Conservation (phyloP, 2,797 vertebrate genomes). For the Leuciscus waleckii region DNA sequence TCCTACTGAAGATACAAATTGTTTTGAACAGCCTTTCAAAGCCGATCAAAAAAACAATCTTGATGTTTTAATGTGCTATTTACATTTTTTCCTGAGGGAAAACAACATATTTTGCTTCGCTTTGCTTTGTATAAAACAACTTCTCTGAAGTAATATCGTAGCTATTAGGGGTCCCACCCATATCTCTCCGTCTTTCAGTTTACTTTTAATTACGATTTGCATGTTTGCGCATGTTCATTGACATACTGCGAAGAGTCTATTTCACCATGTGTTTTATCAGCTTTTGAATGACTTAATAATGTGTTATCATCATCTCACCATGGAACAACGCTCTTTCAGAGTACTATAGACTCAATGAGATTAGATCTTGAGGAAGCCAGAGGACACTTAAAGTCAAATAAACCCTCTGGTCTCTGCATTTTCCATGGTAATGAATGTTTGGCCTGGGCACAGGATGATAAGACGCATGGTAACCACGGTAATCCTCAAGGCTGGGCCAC, state of each 20-base stretch:
- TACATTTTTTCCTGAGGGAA: neutral
- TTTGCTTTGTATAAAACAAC: neutral
- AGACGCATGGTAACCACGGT: slow-evolving; percentile 91
- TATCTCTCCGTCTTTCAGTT: slow-evolving; percentile 38
- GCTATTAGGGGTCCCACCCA: slow-evolving; percentile 15
- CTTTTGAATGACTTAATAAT: slow-evolving; percentile 41
- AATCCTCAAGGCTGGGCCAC: slow-evolving; percentile 82
- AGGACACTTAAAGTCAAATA: slow-evolving; percentile 42
- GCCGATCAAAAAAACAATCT: neutral
- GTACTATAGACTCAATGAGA: slow-evolving; percentile 41
- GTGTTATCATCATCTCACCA: slow-evolving; percentile 31
- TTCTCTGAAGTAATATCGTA: neutral
- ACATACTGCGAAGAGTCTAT: slow-evolving; percentile 21
- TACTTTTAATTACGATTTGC: slow-evolving; percentile 40
- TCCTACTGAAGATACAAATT: neutral
- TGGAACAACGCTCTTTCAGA: neutral
- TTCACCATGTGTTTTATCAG: slow-evolving; percentile 48
- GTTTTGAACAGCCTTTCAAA: neutral
- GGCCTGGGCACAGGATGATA: slow-evolving; percentile 86
- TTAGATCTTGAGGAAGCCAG: slow-evolving; percentile 46
- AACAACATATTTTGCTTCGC: slow-evolving; percentile 1
- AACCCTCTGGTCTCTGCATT: slow-evolving; percentile 41
- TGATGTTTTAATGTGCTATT: neutral
- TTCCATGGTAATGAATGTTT: slow-evolving; percentile 55
- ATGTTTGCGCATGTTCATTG: slow-evolving; percentile 56